phyloP scores from a whole-genome alignment of 1,140 invertebrate species.

The Procambarus clarkii region DNA sequence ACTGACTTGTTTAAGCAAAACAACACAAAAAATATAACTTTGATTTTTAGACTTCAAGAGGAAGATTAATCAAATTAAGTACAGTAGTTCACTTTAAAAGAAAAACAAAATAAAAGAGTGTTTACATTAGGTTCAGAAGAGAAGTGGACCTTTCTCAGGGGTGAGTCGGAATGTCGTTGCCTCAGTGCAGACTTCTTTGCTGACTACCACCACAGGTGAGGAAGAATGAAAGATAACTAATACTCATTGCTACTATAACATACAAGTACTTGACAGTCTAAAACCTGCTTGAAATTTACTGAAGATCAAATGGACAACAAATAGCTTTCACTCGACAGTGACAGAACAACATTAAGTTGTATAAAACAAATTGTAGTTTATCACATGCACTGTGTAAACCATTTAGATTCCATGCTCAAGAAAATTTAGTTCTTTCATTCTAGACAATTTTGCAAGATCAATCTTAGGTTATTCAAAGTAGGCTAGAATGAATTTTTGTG shows the following conservation, averaged over 20 bases:
- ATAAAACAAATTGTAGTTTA: not conserved
- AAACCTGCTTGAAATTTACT: not conserved
- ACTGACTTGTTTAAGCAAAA: too few species aligned
- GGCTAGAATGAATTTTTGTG: not conserved
- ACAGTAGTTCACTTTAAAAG: not conserved
- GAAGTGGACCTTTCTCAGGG: slow-evolving; percentile 49
- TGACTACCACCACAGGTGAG: slow-evolving; percentile 43
- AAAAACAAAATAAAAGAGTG: slow-evolving; percentile 38
- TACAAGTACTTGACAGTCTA: not conserved
- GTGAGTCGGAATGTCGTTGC: slow-evolving; percentile 38
- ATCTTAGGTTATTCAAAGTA: not conserved
- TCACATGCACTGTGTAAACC: not conserved
- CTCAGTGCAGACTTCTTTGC: slow-evolving; percentile 37
- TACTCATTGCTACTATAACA: not conserved
- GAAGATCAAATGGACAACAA: not conserved
- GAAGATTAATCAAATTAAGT: not conserved
- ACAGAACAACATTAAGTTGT: too few species aligned
- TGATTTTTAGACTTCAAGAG: not conserved
- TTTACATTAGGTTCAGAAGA: slow-evolving; percentile 47
- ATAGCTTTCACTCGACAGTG: too few species aligned
- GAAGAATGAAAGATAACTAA: not conserved
- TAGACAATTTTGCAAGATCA: not conserved
- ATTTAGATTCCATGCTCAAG: not conserved
- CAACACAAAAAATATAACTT: too few species aligned
- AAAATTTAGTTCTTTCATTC: not conserved